Evolutionary conservation across 2,888 invertebrate genomes (phyloP), one percentile per base, ranked within the genome.

Genomic region (Polietes domitor): DNA sequence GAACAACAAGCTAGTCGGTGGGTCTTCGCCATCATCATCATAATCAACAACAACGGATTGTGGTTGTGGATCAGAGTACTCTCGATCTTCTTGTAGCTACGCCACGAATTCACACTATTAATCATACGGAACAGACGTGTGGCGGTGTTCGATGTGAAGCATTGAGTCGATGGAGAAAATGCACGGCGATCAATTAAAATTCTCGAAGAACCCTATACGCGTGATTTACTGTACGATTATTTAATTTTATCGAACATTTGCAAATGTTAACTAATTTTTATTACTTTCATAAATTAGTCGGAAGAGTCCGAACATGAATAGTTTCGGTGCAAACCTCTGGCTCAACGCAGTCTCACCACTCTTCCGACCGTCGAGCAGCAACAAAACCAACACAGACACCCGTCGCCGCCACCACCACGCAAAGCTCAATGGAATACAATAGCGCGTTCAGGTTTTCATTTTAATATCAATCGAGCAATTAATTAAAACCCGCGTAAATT

Each of bases 251-350:
- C 7, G 53, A 24, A 12, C 47, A 47, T 47, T 47, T 47, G 47
- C 47, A 47, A 47, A 47, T 47, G n/a, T n/a, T 47, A 47, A 47
- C 47, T 53, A 53, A 53, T 53, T 68, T 75, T 76, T 68, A 41
- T 68, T 76, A 26, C 55, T 65, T 76, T 76, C 24, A 76, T 68
- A 53, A 68, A 76, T 68, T 41, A 68, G 21, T 19, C 19, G 6
- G 21, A 21, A 43, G 7, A 53, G 55, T 37, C 32, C 37, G 55
- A 37, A 76, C 17, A 21, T 1, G n/a, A 53, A 47, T 50, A n/a
- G n/a, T n/a, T n/a, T n/a, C n/a, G n/a, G n/a, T n/a, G n/a, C n/a
- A 53, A 53, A 21, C 19, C 9, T 21, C 53, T 50, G 50, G 50
- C 6, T 37, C 10, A 37, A n/a, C 37, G 37, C 5, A 17, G 53